Percentiles rank a stretch among this genome's conserved stretches.
Conservation (phyloP, 2,113 vertebrate species). For the Chitala chitala region DNA sequence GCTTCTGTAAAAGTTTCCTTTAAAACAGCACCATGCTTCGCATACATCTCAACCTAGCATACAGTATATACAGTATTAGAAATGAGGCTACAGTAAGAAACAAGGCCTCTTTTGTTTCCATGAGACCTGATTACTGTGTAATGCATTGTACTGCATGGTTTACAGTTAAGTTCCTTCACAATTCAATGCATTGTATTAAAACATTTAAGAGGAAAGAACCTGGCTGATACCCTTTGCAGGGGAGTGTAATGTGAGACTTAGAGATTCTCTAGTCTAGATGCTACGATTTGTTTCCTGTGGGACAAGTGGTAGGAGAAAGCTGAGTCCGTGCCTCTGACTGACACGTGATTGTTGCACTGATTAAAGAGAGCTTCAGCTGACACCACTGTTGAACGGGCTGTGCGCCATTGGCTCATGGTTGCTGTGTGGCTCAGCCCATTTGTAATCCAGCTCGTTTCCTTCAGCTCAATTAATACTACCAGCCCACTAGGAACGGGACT, state of each 20-base stretch:
- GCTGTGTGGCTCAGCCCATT: not conserved
- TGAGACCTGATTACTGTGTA: not conserved
- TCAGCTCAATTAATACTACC: not conserved
- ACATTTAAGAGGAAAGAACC: not conserved
- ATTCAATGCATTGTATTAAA: not conserved
- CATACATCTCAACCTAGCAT: no score
- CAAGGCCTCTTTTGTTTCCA: not conserved
- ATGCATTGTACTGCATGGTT: not conserved
- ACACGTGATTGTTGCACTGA: not conserved
- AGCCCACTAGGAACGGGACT: not conserved
- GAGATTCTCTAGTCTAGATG: not conserved
- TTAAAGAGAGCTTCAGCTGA: not conserved
- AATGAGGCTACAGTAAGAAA: not conserved
- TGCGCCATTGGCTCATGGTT: not conserved
- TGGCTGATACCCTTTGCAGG: not conserved
- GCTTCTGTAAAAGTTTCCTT: no score
- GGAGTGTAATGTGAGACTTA: not conserved
- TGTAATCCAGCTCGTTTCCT: no score
- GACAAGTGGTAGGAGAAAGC: slow-evolving; percentile 5
- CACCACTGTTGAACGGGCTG: not conserved
- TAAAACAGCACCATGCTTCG: no score
- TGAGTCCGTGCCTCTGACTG: not conserved
- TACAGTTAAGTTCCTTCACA: not conserved
- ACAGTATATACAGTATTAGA: slow-evolving; percentile 3
- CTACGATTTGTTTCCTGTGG: slow-evolving; percentile 2